Percentiles rank a stretch among this genome's conserved stretches.
These are phyloP conservation scores for Andrena bicolor DNA, from an alignment of 2,888 invertebrate genomes.

Conservation along the genomic window DNA sequence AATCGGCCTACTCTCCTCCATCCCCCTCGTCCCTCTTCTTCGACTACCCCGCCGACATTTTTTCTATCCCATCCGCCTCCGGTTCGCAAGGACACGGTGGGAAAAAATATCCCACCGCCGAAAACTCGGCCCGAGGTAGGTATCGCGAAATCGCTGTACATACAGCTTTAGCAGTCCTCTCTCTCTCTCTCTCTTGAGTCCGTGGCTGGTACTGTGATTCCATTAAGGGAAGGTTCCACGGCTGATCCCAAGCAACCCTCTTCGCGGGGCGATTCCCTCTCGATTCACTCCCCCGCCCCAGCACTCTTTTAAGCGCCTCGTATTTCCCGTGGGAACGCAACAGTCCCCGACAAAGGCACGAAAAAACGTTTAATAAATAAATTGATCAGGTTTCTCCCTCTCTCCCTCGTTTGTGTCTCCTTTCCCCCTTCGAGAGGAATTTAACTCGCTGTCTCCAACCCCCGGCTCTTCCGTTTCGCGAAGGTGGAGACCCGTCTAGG, in stretches of 20 bases:
- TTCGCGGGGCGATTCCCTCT: conserved; percentile 50
- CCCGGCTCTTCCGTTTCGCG: conserved; percentile 28
- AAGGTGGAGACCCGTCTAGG: conserved; percentile 26
- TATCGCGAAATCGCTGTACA: neutral
- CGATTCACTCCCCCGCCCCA: conserved; percentile 41
- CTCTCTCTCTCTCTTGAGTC: conserved; percentile 11
- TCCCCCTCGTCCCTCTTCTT: neutral
- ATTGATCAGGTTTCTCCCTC: conserved; percentile 78
- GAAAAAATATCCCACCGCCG: conserved; percentile 6
- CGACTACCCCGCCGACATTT: neutral
- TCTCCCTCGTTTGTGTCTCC: neutral
- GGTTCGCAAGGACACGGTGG: neutral
- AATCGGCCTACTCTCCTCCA: conserved; percentile 59
- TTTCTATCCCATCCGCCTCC: neutral
- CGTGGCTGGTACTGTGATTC: conserved; percentile 57
- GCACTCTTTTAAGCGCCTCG: conserved; percentile 75
- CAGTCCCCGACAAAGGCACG: conserved; percentile 74
- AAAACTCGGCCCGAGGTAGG: conserved; percentile 7
- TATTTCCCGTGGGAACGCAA: conserved; percentile 79
- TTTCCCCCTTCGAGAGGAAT: neutral
- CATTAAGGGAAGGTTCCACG: conserved; percentile 58
- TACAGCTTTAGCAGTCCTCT: neutral
- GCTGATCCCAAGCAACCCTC: conserved; percentile 54
- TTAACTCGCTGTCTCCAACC: conserved; percentile 4
- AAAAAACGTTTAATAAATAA: conserved; percentile 80